These are phyloP conservation scores for Imbricaverruca yamaguchii DNA, from an alignment of 2,888 invertebrate genomes.

Conservation along the genomic window DNA sequence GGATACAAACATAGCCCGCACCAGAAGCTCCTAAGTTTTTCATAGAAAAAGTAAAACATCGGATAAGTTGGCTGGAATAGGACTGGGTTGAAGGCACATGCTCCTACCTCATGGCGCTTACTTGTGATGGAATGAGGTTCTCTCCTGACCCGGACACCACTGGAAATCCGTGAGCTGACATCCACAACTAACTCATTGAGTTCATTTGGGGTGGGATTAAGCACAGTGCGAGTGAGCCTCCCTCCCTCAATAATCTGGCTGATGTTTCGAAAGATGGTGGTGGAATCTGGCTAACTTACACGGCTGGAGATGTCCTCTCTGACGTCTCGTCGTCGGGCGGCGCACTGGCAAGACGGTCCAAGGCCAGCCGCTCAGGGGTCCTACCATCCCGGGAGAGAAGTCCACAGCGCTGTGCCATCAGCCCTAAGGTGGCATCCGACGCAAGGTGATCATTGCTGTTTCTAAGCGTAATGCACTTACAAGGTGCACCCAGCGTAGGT, in stretches of 20 bases:
- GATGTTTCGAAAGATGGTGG: neutral
- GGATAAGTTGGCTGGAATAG: too few relatives aligned
- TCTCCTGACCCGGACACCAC: neutral
- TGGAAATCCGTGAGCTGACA: neutral
- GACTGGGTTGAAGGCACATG: too few relatives aligned
- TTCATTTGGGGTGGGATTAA: neutral
- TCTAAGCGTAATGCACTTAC: too few relatives aligned
- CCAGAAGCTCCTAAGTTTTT: too few relatives aligned
- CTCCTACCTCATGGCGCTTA: too few relatives aligned
- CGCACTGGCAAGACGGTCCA: neutral
- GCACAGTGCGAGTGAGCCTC: neutral
- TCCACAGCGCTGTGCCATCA: neutral
- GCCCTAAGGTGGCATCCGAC: neutral
- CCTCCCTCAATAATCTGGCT: neutral
- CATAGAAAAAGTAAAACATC: too few relatives aligned
- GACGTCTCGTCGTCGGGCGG: neutral
- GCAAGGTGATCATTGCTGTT: neutral
- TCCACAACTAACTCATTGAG: neutral
- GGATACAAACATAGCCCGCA: too few relatives aligned
- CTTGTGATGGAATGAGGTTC: neutral
- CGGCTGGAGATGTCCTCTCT: neutral
- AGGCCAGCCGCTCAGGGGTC: neutral
- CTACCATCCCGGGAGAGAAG: neutral
- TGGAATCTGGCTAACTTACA: neutral
- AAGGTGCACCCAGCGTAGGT: too few relatives aligned